Base-by-base conservation (phyloP, 1,140 invertebrate genomes). In the Apis cerana region DNA sequence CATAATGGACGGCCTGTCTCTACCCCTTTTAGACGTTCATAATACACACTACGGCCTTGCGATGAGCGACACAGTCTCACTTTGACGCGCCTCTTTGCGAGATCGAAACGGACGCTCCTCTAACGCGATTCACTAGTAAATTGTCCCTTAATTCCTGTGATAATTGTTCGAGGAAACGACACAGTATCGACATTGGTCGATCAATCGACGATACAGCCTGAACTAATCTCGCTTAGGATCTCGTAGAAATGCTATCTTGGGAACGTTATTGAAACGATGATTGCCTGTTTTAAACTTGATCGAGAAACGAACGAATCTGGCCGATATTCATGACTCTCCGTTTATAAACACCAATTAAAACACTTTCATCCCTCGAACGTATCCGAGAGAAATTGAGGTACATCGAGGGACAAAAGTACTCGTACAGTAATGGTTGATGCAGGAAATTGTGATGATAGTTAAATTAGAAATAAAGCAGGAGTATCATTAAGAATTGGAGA, bases 1-100 rank as follows among this genome's bases (percentile, higher is more conserved):
- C 87, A 90, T 88, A 92, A 92, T 89, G 85, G 83, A 86, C 82
- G 80, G 75, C 76, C 76, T 87, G 85, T 71, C 76, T 86, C 71
- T 79, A 89, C 76, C 85, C 86, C 85, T 88, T 75, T 89, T 85
- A 87, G 84, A 88, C 62, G 80, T 88, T 85, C 78, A 79, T 89
- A 89, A 89, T 74, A 74, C 89, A 84, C 74, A 88, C 43, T 65
- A 71, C 75, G 85, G 90, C 90, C 90, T 92, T 91, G 89, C 85
- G 82, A 91, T 81, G 80, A 87, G 33, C 2, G 84, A 90, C 86
- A 86, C 77, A 77, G 75, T 83, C 79, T 87, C 83, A 17, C 75
- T 71, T 74, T 87, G 84, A 90, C 86, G 67, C 71, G 59, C 43
- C 15, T 50, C 15, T n/a, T 13, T 75, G 50, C 64, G 70, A 77